Conservation (phyloP, 2,797 vertebrate genomes). For the Ateles fusciceps region DNA sequence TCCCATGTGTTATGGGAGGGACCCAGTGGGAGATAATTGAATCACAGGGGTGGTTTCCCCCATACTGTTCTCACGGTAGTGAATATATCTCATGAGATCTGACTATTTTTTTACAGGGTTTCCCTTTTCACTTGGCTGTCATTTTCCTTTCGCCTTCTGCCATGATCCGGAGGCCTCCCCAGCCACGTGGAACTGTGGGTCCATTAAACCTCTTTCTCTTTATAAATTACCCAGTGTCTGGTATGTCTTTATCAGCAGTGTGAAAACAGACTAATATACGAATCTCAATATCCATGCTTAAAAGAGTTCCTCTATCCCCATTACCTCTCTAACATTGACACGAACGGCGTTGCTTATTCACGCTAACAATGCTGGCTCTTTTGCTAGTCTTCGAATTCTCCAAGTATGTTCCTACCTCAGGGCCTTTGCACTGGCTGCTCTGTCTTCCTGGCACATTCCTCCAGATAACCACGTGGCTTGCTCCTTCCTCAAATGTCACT, state of each 20-base stretch:
- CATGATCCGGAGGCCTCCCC: neutral
- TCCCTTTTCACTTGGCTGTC: neutral
- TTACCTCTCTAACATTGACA: neutral
- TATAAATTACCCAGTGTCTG: neutral
- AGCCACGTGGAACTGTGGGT: neutral
- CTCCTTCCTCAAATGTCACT: neutral
- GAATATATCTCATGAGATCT: neutral
- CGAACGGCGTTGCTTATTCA: rapidly evolving
- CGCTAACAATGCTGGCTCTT: neutral
- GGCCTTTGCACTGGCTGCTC: neutral
- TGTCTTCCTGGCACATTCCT: neutral
- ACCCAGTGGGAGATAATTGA: neutral
- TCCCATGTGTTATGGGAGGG: neutral
- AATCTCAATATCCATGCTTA: neutral
- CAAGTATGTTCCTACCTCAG: neutral
- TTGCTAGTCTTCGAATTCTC: neutral
- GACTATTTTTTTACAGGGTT: neutral
- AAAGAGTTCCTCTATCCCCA: neutral
- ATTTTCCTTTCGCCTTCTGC: neutral
- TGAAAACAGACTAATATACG: neutral
- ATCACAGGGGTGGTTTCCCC: neutral
- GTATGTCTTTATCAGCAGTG: neutral
- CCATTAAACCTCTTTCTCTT: neutral
- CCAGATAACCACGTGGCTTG: neutral
- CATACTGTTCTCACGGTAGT: neutral